Evolutionary conservation across 2,113 vertebrate genomes (phyloP), one percentile per base, ranked within the genome.

Genomic region (Rhineura floridana): DNA sequence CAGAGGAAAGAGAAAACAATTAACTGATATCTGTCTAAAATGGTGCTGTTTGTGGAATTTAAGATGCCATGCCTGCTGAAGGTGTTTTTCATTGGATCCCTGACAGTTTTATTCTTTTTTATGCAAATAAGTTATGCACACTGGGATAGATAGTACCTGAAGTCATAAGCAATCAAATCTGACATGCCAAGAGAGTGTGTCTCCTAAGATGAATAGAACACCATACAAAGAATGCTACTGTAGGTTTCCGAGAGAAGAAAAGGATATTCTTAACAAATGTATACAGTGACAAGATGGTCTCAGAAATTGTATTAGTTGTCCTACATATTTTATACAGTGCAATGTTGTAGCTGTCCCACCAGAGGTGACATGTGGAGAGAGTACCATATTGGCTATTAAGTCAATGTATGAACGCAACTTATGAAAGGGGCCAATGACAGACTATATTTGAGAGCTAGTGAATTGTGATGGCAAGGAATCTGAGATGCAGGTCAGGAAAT

Each of bases 41-140:
- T 21, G n/a, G 23, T 5, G 2, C 15, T 12, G 46, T 80, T 46
- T 52, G 15, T 44, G 81, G 30, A 28, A 67, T 83, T 83, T 48
- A 48, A 84, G 67, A 72, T 72, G 82, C 15, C 81, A 69, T 69
- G 44, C 46, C 25, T 39, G 44, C 30, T 50, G 52, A 85, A 76
- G 39, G 42, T 42, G 39, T 85, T 5, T 85, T 59, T 8, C 28
- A 33, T 80, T 78, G 76, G 36, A 87, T 52, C 65, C 46, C 48
- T 87, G 62, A 42, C n/a, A 70, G 46, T 28, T 80, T 79, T 87
- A 63, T 52, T 69, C 76, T 70, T 80, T n/a, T 80, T 80, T 50
- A 87, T 80, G 63, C 46, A 87, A 80, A 87, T 70, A 80, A 42
- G 23, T 39, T 30, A 55, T 17, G n/a, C 23, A 33, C 63, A 50